Evolutionary conservation across 2,888 invertebrate genomes (phyloP).

Genomic region (Poecilobothrus nobilitatus): DNA sequence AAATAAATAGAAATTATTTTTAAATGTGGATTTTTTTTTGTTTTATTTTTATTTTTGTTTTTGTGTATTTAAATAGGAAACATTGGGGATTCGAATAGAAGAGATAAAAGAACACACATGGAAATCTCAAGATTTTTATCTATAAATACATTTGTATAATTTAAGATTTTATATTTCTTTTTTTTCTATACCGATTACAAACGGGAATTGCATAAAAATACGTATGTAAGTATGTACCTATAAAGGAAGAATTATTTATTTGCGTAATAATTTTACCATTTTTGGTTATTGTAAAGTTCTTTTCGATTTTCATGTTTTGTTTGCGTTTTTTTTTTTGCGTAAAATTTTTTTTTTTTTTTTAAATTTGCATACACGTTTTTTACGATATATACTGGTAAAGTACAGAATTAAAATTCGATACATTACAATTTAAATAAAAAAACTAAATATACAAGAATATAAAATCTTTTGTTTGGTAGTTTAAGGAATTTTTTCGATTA

Average conservation of each 20-base stretch:
- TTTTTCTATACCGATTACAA: neutral
- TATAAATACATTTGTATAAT: slow-evolving; percentile 2
- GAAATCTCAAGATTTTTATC: neutral
- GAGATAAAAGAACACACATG: neutral
- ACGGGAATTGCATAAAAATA: neutral
- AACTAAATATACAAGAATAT: no score
- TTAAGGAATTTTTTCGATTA: no score
- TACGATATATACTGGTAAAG: no score
- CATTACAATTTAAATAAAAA: no score
- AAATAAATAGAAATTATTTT: no score
- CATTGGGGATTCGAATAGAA: neutral
- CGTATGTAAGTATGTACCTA: no score
- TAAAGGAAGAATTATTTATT: neutral
- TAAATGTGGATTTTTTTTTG: no score
- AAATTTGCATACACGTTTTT: neutral
- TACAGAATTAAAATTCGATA: no score
- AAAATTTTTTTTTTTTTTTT: neutral
- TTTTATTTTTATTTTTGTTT: no score
- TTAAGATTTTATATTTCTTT: neutral
- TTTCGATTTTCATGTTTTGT: neutral
- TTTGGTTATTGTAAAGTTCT: neutral
- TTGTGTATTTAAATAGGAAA: no score
- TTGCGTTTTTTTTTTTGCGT: neutral
- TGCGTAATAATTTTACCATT: neutral
- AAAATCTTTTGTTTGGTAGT: no score